Evolutionary conservation across 2,888 invertebrate genomes (phyloP), one percentile per base, ranked within the genome.

Genomic region (Tachina fera): DNA sequence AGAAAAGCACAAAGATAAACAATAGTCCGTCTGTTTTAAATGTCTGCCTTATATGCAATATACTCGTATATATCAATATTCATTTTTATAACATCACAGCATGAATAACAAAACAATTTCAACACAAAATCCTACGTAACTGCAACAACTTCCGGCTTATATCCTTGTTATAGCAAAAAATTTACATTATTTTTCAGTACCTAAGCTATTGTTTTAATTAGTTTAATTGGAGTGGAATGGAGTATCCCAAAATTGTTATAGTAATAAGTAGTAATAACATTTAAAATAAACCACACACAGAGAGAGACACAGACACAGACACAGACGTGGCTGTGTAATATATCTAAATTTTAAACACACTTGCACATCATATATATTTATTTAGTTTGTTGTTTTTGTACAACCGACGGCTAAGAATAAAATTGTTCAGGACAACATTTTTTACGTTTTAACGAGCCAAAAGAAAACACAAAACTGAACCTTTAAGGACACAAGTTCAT

Each of bases 401-500:
- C 47, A 63, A 65, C 71, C 79, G 71, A 72, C 79, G 63, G 51
- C 16, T 71, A 41, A 31, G 16, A 11, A 60, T 11, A 68, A 43
- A 31, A 61, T 45, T 3, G 16, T 22, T 45, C 9, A 61, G 67
- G 63, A 70, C 13, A 65, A 78, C 47, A 74, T 76, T 86, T 80
- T n/a, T 76, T 41, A 83, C 71, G 76, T 83, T 72, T 76, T 67
- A 67, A 83, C 76, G 60, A 65, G 67, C 49, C 79, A 72, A 86
- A 76, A 79, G 79, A 72, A 76, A 76, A 83, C 65, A 72, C 67
- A 76, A 83, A 83, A 86, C 86, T 86, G 61, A 83, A 86, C 61
- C 83, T 76, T 86, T 63, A 86, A 86, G 86, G 86, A 86, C 83
- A 83, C 71, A 79, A 79, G 79, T 76, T 72, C 76, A 83, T 67